Evolutionary conservation across 2,888 invertebrate genomes (phyloP).

Genomic region (Patella ulyssiponensis): DNA sequence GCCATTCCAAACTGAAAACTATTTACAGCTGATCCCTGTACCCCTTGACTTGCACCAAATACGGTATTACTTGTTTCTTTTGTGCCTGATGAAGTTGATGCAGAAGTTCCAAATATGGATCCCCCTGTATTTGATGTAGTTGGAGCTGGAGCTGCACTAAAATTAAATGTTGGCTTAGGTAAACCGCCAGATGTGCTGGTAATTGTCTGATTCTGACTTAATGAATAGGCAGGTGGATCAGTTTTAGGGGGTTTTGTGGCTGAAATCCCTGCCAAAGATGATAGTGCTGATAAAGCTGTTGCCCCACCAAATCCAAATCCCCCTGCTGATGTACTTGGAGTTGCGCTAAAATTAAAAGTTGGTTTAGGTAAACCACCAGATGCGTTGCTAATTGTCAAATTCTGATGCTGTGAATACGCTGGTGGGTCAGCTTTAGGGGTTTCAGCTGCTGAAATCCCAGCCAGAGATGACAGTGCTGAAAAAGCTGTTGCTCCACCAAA

Average conservation of each 20-base stretch:
- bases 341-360: background rate
- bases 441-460: conserved; percentile 2
- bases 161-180: background rate
- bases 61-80: too few species aligned
- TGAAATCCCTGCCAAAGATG: background rate
- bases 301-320: conserved; percentile 7
- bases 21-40: too few species aligned
- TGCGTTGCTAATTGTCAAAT: background rate
- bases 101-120: background rate
- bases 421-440: conserved; percentile 1
- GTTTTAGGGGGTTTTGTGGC: background rate
- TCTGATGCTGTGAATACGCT: background rate
- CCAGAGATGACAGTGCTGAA: conserved; percentile 1
- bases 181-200: background rate
- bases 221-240: background rate
- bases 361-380: background rate
- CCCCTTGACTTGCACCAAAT: too few species aligned
- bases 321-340: background rate
- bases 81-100: background rate
- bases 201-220: too few species aligned
- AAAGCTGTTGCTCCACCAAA: conserved; percentile 4
- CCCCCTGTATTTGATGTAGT: background rate
- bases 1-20: conserved; percentile 3
- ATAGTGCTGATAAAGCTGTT: background rate
- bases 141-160: background rate